A percentile compares a stretch with the other conserved stretches of the same genome.
Evolutionary conservation across 2,113 vertebrate genomes (phyloP).

Genomic region (Labeo catla): DNA sequence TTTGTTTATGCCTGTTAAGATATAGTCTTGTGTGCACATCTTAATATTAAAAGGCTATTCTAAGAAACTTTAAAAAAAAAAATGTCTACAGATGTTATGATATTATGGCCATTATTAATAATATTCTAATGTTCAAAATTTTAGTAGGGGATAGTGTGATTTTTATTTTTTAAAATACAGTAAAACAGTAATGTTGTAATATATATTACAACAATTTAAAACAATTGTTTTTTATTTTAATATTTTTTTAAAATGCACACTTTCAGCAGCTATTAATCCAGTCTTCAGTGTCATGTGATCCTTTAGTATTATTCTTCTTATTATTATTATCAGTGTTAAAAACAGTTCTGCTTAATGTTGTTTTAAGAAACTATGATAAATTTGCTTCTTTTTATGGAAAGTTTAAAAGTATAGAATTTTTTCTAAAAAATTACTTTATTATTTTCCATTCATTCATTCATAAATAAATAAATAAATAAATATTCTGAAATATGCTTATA

Average conservation of each 20-base stretch:
- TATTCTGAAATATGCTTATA: too few relatives aligned
- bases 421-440: too few relatives aligned
- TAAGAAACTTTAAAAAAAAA: neutral
- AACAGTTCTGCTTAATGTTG: too few relatives aligned
- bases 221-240: neutral
- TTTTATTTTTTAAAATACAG: neutral
- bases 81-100: neutral
- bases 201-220: neutral
- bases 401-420: too few relatives aligned
- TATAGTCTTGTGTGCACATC: neutral
- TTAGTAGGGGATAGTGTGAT: too few relatives aligned
- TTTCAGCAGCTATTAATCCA: neutral
- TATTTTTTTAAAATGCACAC: neutral
- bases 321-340: neutral
- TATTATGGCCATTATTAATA: neutral
- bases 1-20: neutral
- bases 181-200: neutral
- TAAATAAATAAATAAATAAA: too few relatives aligned
- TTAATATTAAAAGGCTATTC: neutral
- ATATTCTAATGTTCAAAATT: too few relatives aligned
- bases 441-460: too few relatives aligned
- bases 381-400: too few relatives aligned
- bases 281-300: neutral
- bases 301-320: neutral
- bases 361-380: too few relatives aligned